Conservation (phyloP, 2,797 vertebrate species). For the Anguilla megastoma region DNA sequence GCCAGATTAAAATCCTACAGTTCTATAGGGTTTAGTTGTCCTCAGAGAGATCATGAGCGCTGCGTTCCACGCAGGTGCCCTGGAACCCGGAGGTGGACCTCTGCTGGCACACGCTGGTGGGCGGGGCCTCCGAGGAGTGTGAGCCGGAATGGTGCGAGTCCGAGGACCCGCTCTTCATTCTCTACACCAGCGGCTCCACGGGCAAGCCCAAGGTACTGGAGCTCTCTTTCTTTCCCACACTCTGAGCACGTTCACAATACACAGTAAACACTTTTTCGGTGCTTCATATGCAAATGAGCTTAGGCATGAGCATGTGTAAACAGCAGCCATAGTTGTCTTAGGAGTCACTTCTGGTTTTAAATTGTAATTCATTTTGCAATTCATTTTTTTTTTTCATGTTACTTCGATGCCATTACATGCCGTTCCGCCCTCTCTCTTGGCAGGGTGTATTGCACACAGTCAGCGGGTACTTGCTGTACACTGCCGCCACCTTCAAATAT, state of each 20-base stretch:
- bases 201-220: constrained; percentile 90
- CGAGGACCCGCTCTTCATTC: constrained; percentile 92
- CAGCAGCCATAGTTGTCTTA: not conserved
- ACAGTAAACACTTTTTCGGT: not conserved
- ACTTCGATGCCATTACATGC: not conserved
- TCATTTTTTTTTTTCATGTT: too few species aligned
- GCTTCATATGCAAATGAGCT: not conserved
- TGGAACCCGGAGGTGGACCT: constrained; percentile 85
- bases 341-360: not conserved
- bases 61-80: constrained; percentile 70
- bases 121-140: constrained; percentile 76
- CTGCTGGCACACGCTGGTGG: constrained; percentile 87
- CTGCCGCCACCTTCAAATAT: constrained; percentile 87
- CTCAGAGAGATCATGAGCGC: not conserved
- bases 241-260: not conserved
- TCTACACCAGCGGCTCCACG: constrained; percentile 96
- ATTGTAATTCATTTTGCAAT: not conserved
- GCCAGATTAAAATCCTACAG: not conserved
- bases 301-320: not conserved
- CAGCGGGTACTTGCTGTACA: constrained; percentile 93
- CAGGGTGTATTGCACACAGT: constrained; percentile 92
- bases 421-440: not conserved
- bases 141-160: constrained; percentile 95
- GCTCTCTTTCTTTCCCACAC: not conserved
- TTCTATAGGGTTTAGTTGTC: not conserved